Evolutionary conservation across 2,797 vertebrate species (phyloP).

Genomic region (Catamblyrhynchus diadema): DNA sequence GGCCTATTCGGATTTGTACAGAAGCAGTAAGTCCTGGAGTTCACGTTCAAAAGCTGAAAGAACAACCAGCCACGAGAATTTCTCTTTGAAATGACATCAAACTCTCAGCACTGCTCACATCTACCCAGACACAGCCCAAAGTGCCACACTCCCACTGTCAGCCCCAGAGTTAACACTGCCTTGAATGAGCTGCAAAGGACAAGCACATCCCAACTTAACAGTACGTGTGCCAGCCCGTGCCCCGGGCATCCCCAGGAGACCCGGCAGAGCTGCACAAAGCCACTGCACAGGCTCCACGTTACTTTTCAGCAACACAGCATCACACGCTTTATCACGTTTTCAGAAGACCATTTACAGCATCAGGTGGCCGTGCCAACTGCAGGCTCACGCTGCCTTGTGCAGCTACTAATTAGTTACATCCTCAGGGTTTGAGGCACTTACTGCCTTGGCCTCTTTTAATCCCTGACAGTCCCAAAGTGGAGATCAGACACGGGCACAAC

Average conservation of each 20-base stretch:
- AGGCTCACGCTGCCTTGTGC: neutral
- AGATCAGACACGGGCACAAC: neutral
- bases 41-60: slow-evolving; percentile 14
- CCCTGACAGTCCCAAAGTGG: neutral
- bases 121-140: neutral
- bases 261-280: neutral
- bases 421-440: neutral
- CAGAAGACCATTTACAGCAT: neutral
- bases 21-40: neutral
- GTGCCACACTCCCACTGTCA: neutral
- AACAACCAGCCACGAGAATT: neutral
- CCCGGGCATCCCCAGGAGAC: neutral
- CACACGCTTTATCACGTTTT: neutral
- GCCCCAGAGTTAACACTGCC: neutral
- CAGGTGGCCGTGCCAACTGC: neutral
- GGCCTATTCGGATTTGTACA: neutral
- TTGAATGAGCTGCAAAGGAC: neutral
- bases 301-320: neutral
- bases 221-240: neutral
- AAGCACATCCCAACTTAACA: neutral
- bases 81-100: slow-evolving; percentile 19
- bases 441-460: neutral
- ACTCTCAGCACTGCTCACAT: neutral
- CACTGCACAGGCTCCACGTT: neutral
- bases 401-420: slow-evolving; percentile 3